Evolutionary conservation across 2,113 vertebrate species (phyloP), one percentile per base, ranked within the genome.

Genomic region (Bambusicola thoracicus): DNA sequence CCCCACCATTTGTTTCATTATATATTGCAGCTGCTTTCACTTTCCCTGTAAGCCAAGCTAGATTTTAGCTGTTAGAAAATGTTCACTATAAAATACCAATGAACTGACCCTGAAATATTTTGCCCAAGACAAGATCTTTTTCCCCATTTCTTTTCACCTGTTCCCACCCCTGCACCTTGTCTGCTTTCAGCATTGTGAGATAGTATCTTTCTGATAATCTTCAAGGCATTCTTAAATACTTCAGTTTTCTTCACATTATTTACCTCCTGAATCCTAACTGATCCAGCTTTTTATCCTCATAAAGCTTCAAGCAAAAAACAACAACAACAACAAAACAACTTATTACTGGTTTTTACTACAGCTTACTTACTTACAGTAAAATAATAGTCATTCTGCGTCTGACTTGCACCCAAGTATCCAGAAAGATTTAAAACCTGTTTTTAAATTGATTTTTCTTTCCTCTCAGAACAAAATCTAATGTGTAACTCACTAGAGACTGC

Each of bases 1-100:
- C 4, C 13, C 24, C 49, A 7, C 24, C 19, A 55, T 91, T 93
- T 82, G 66, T 87, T 92, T 94, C 72, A 56, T 93, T 94, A 77
- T 55, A 87, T 85, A 80, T 91, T 92, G 59, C 32, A 89, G 22
- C 53, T 89, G 24, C 44, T 89, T 87, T 80, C 22, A 73, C 55
- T 87, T 91, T 16, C 27, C 19, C n/a, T 55, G 32, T 41, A 87
- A 94, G 55, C 27, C 41, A 87, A 40, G 14, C n/a, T 69, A 38
- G 20, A 51, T 91, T 96, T 85, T 41, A 93, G 20, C 62, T 90
- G 72, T 44, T 83, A 41, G 55, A 90, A 85, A 77, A 25, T 7
- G 70, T 74, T 82, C 49, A 85, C 90, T 90, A 19, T 81, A 87
- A 95, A 91, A 83, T 55, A 17, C 59, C 68, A 46, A 2, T 59